Conservation (phyloP, 2,888 invertebrate genomes). For the Melanargia galathea region DNA sequence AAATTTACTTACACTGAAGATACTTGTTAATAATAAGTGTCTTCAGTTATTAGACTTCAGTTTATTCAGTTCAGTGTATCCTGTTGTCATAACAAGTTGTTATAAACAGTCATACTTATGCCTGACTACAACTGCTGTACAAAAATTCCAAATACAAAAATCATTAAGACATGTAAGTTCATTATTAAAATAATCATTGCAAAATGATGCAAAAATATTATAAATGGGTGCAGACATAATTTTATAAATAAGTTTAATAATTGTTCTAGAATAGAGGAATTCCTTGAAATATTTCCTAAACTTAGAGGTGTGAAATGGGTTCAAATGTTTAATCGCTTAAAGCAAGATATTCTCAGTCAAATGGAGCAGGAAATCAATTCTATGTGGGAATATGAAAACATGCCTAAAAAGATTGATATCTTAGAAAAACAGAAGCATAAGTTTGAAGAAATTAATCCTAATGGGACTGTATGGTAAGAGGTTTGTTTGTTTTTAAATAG, state of each 20-base stretch:
- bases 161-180: too few relatives aligned
- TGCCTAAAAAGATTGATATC: constrained; percentile 64
- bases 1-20: too few relatives aligned
- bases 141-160: too few relatives aligned
- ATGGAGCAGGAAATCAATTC: constrained; percentile 69
- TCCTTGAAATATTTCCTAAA: constrained; percentile 70
- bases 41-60: too few relatives aligned
- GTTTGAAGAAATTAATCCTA: constrained; percentile 56
- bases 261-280: constrained; percentile 68
- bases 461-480: constrained; percentile 56
- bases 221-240: neutral
- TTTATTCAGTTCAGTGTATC: too few relatives aligned
- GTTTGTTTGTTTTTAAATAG: neutral
- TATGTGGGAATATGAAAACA: constrained; percentile 76
- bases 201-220: too few relatives aligned
- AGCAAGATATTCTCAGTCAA: constrained; percentile 67
- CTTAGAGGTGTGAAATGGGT: constrained; percentile 71
- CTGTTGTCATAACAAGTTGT: too few relatives aligned
- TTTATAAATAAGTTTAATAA: too few relatives aligned
- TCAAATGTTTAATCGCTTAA: constrained; percentile 70
- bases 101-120: too few relatives aligned
- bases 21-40: too few relatives aligned
- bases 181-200: too few relatives aligned
- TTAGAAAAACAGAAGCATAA: constrained; percentile 71
- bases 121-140: too few relatives aligned